phyloP scores from a whole-genome alignment of 2,888 invertebrate species.

The Bimastos eiseni region DNA sequence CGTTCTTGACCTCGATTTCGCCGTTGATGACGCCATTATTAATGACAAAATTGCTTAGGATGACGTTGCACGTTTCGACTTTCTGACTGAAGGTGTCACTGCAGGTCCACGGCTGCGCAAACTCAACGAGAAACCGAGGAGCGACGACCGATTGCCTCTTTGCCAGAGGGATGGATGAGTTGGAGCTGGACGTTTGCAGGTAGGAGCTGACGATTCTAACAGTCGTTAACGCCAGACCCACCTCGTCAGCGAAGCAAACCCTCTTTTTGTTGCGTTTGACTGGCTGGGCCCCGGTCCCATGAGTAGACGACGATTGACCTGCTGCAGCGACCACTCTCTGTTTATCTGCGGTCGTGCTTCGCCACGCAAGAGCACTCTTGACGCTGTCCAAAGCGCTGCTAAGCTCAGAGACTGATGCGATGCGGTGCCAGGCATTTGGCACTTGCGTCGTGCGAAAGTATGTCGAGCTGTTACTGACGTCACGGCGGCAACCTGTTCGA shows the following conservation, averaged over 20 bases:
- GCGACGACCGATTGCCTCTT: background rate
- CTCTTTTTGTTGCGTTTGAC: background rate
- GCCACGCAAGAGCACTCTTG: background rate
- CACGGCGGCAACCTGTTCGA: background rate
- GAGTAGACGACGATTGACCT: background rate
- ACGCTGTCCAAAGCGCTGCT: background rate
- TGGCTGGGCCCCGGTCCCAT: background rate
- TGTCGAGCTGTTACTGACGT: background rate
- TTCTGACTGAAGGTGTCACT: background rate
- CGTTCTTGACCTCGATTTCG: background rate
- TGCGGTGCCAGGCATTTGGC: background rate
- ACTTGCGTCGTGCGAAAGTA: background rate
- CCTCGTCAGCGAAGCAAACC: conserved; percentile 18
- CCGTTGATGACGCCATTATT: background rate
- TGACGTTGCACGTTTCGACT: background rate
- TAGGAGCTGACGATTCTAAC: background rate
- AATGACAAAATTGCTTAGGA: background rate
- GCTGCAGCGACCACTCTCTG: background rate
- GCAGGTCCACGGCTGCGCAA: background rate
- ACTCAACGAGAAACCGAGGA: background rate
- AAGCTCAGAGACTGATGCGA: background rate
- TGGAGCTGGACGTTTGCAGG: background rate
- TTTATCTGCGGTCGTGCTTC: background rate
- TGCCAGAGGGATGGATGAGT: background rate
- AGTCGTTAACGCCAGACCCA: background rate